phyloP scores from a whole-genome alignment of 1,140 invertebrate species.

The Chrysoperla carnea region DNA sequence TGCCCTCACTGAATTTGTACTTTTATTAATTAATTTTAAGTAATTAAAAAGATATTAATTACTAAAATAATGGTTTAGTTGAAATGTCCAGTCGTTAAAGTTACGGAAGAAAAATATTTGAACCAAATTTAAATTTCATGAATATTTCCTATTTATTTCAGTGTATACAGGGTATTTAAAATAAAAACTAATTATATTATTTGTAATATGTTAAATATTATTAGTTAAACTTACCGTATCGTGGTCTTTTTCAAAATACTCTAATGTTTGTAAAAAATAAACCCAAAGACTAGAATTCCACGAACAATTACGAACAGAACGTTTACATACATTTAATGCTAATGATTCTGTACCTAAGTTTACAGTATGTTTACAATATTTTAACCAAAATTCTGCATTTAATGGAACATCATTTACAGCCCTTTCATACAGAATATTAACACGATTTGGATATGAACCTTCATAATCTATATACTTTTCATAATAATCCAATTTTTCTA shows the following conservation, averaged over 20 bases:
- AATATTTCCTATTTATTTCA: too few relatives aligned
- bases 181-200: too few relatives aligned
- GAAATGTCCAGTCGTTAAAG: too few relatives aligned
- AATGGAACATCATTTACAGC: conserved; percentile 13
- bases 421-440: conserved; percentile 20
- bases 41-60: too few relatives aligned
- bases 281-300: conserved; percentile 23
- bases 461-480: conserved; percentile 20
- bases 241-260: conserved; percentile 14
- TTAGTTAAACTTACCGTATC: conserved; percentile 8
- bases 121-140: too few relatives aligned
- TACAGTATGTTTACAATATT: conserved; percentile 15
- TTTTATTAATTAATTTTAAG: too few relatives aligned
- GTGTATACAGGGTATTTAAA: too few relatives aligned
- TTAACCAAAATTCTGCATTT: conserved; percentile 15
- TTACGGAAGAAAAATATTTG: too few relatives aligned
- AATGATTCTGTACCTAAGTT: conserved; percentile 11
- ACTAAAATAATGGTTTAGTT: too few relatives aligned
- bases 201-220: too few relatives aligned
- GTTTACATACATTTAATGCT: conserved; percentile 11
- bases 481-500: conserved; percentile 17
- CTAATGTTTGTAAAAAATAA: conserved; percentile 16
- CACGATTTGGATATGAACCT: conserved; percentile 15
- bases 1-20: too few relatives aligned
- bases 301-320: conserved; percentile 22